Evolutionary conservation across 2,888 invertebrate genomes (phyloP).

Genomic region (Vanessa cardui): DNA sequence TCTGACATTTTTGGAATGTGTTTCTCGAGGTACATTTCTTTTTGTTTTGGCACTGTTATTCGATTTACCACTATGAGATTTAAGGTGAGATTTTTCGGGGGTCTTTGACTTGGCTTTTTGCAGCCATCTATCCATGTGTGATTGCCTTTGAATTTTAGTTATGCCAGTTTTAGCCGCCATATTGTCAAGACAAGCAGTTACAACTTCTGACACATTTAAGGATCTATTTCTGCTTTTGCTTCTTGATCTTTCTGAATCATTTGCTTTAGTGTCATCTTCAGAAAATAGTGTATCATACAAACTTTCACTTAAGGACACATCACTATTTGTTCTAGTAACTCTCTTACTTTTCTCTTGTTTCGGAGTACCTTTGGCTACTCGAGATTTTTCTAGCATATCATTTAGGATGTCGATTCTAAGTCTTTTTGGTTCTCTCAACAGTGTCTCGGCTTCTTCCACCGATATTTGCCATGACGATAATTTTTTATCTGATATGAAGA

Average conservation of each 20-base stretch:
- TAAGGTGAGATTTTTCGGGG: slow-evolving; percentile 66
- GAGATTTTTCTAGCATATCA: slow-evolving; percentile 60
- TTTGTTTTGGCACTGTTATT: slow-evolving; percentile 49
- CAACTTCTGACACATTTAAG: slow-evolving; percentile 74
- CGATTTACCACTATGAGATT: slow-evolving; percentile 40
- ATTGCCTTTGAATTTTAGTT: slow-evolving; percentile 75
- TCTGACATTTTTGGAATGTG: slow-evolving; percentile 49
- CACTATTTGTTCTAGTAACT: slow-evolving; percentile 69
- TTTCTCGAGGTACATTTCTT: slow-evolving; percentile 43
- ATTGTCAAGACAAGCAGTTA: slow-evolving; percentile 76
- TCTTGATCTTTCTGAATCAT: slow-evolving; percentile 56
- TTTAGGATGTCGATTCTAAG: slow-evolving; percentile 82
- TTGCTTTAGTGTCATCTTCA: slow-evolving; percentile 64
- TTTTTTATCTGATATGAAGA: slow-evolving; percentile 79
- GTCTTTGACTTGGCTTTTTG: slow-evolving; percentile 80
- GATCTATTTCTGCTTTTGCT: slow-evolving; percentile 62
- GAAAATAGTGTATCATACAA: slow-evolving; percentile 75
- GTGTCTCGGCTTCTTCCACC: slow-evolving; percentile 88
- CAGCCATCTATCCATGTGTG: slow-evolving; percentile 79
- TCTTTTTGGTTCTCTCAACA: slow-evolving; percentile 80
- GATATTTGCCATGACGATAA: slow-evolving; percentile 87
- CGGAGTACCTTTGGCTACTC: slow-evolving; percentile 50
- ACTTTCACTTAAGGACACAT: slow-evolving; percentile 75
- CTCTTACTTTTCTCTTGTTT: slow-evolving; percentile 61
- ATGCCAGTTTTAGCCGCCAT: slow-evolving; percentile 79